Base-by-base conservation (phyloP, 2,888 invertebrate species). In the Acholoe squamosa region DNA sequence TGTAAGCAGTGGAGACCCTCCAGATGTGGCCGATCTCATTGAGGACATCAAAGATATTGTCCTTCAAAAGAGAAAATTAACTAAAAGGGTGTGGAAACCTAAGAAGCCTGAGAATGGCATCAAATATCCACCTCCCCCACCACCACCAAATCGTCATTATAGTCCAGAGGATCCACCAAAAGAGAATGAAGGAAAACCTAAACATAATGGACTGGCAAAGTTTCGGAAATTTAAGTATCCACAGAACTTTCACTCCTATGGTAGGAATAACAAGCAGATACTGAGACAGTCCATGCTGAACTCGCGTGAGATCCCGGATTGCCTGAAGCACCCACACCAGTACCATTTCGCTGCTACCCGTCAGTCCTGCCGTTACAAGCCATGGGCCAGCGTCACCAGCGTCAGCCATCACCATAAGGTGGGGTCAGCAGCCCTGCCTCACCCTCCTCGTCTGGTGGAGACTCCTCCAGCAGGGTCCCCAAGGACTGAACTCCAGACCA, bases 351-450 rank as follows among this genome's bases (percentile, higher is more conserved):
- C 80, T 0, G 80, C 80, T 7, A 19, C n/a, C 0, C 80, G 80
- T 25, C 80, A 80, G 80, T 80, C 80, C 19, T 80, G 80, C 22
- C n/a, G 80, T 43, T 80, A 80, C 43, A 80, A 80, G 19, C 80
- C 80, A 0, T 80, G 31, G 14, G 43, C 16, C 34, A 80, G 80
- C 33, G 80, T 80, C 5, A 80, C 80, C 34, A 80, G 80, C 7
- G 43, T 80, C 7, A 22, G 25, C n/a, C 34, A 80, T 34, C 80
- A 80, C 19, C 80, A 80, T 43, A 80, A 34, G 43, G 80, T 80
- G 43, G 34, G 80, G 0, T 80, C 80, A n/a, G 43, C 22, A 16
- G 80, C 80, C 22, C 43, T 43, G 43, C 80, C 80, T 43, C 80
- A 80, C 43, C 80, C 33, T 16, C 34, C 25, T 5, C 7, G 19